phyloP scores from a whole-genome alignment of 2,888 invertebrate species.

The Shargacucullia verbasci region DNA sequence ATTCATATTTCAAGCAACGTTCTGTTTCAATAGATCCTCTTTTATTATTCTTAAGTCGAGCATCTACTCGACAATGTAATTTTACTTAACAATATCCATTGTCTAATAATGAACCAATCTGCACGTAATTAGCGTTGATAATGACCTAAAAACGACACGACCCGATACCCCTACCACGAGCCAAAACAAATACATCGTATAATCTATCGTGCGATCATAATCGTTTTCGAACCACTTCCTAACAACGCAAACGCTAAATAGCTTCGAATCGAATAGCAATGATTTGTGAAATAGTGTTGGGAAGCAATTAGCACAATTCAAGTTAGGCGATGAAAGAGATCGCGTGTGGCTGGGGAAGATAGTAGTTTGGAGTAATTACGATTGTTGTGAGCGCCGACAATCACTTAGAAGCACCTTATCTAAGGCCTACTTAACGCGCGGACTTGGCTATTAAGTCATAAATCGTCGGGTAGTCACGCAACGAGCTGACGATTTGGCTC shows the following conservation, averaged over 20 bases:
- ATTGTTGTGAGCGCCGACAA: constrained; percentile 89
- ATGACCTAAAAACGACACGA: not conserved
- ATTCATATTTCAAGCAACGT: constrained; percentile 16
- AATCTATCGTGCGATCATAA: constrained; percentile 10
- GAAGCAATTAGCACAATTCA: constrained; percentile 82
- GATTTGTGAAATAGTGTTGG: constrained; percentile 67
- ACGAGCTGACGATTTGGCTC: constrained; percentile 82
- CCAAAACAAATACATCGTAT: not conserved
- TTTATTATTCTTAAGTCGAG: constrained; percentile 40
- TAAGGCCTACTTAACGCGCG: constrained; percentile 87
- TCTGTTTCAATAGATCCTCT: constrained; percentile 26
- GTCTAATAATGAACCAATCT: constrained; percentile 18
- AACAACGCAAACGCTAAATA: constrained; percentile 19
- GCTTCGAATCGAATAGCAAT: constrained; percentile 49
- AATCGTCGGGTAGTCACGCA: constrained; percentile 85
- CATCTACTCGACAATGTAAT: constrained; percentile 19
- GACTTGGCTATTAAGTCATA: constrained; percentile 88
- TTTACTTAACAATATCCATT: constrained; percentile 12
- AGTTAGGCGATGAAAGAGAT: constrained; percentile 82
- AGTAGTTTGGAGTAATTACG: constrained; percentile 88
- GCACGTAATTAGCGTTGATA: constrained; percentile 18
- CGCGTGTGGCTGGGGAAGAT: constrained; percentile 84
- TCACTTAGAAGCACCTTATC: constrained; percentile 89
- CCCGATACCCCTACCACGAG: no score
- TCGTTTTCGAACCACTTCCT: constrained; percentile 10